Conservation (phyloP, 2,888 invertebrate species). For the Thyatira batis region DNA sequence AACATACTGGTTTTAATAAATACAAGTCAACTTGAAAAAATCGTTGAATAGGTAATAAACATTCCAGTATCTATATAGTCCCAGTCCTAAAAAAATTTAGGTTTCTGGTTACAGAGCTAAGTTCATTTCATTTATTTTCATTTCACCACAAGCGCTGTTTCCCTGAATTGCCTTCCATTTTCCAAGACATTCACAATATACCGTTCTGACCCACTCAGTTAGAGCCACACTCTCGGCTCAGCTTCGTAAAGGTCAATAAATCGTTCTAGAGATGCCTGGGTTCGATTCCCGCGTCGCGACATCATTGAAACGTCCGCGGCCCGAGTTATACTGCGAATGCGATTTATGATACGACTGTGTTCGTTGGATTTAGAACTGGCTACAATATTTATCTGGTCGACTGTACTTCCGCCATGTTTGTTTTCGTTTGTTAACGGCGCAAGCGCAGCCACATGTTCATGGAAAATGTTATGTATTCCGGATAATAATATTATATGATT, state of each 20-base stretch:
- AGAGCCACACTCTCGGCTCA: neutral
- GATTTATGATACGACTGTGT: constrained; percentile 7
- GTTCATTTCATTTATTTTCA: too few relatives aligned
- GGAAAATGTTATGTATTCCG: neutral
- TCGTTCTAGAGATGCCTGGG: constrained; percentile 29
- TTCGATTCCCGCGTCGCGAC: constrained; percentile 38
- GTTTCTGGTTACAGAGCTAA: too few relatives aligned
- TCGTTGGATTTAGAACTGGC: constrained; percentile 2
- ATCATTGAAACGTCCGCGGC: constrained; percentile 38
- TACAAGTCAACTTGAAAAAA: too few relatives aligned
- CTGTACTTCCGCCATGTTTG: constrained; percentile 5
- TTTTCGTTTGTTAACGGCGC: neutral
- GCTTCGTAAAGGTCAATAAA: constrained; percentile 24
- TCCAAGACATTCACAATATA: neutral
- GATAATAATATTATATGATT: too few relatives aligned
- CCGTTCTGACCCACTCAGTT: constrained; percentile 2
- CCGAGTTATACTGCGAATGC: constrained; percentile 2
- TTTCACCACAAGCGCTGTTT: neutral
- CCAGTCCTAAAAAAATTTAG: too few relatives aligned
- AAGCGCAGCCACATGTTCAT: neutral
- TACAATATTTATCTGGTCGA: constrained; percentile 4
- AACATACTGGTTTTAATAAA: too few relatives aligned
- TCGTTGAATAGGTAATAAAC: too few relatives aligned
- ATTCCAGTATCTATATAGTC: too few relatives aligned
- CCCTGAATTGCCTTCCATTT: too few relatives aligned